These are phyloP conservation scores for Epinotia ramella DNA, from an alignment of 2,888 invertebrate genomes.

Conservation along the genomic window DNA sequence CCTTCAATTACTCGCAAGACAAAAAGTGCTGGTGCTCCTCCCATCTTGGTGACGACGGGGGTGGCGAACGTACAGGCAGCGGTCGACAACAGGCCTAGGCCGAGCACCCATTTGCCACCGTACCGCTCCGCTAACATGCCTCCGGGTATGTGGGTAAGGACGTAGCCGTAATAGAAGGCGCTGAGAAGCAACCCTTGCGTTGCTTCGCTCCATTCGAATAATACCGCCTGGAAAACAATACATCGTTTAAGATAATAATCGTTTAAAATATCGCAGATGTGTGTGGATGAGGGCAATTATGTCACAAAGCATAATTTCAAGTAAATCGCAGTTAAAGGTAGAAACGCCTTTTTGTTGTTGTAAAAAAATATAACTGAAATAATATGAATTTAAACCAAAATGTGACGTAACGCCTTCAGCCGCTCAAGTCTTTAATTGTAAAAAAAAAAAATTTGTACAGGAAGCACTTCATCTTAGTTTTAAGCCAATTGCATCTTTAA, in stretches of 20 bases:
- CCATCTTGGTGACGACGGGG: slow-evolving; percentile 87
- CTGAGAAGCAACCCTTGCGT: slow-evolving; percentile 91
- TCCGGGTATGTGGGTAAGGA: slow-evolving; percentile 93
- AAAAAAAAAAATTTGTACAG: no score
- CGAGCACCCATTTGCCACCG: slow-evolving; percentile 94
- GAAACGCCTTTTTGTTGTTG: no score
- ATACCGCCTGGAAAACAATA: slow-evolving; percentile 53
- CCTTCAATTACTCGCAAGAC: slow-evolving; percentile 83
- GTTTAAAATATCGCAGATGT: no score
- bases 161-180: slow-evolving; percentile 94
- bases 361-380: no score
- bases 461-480: no score
- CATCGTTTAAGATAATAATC: background rate
- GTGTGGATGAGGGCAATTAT: no score
- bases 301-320: no score
- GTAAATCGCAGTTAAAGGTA: no score
- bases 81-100: slow-evolving; percentile 91
- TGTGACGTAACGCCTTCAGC: no score
- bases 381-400: no score
- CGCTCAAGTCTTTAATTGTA: no score
- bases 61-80: slow-evolving; percentile 93
- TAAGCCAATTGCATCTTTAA: no score
- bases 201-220: slow-evolving; percentile 88
- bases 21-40: slow-evolving; percentile 84
- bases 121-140: slow-evolving; percentile 92